Conservation (phyloP, 2,888 invertebrate species). For the Griposia aprilina region DNA sequence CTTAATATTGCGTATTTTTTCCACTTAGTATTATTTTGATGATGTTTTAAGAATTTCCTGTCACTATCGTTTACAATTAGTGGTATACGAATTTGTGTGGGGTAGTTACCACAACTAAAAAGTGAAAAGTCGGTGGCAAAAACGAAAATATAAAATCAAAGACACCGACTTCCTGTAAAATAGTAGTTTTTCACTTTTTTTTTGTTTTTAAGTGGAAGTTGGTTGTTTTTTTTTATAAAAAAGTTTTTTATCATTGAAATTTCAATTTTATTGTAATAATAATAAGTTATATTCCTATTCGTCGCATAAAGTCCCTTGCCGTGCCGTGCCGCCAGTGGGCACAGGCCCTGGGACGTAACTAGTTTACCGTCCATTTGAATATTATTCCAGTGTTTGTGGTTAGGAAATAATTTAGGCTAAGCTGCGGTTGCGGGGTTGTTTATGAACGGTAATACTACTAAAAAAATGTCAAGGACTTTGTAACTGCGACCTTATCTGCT, state of each 20-base stretch:
- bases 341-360: slow-evolving; percentile 11
- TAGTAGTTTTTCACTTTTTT: too few relatives aligned
- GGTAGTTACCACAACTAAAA: too few relatives aligned
- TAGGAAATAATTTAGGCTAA: slow-evolving; percentile 60
- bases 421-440: slow-evolving; percentile 43
- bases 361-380: slow-evolving; percentile 53
- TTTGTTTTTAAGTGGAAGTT: too few relatives aligned
- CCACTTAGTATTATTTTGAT: too few relatives aligned
- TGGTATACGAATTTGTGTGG: too few relatives aligned
- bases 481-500: slow-evolving; percentile 48
- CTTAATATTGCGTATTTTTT: too few relatives aligned
- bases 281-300: background rate
- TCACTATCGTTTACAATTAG: too few relatives aligned
- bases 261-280: background rate
- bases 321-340: background rate
- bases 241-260: background rate
- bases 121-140: too few relatives aligned
- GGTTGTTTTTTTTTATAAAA: too few relatives aligned
- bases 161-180: too few relatives aligned
- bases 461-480: slow-evolving; percentile 57
- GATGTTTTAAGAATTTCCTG: too few relatives aligned
- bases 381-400: slow-evolving; percentile 52
- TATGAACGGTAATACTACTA: slow-evolving; percentile 43
- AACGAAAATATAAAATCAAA: too few relatives aligned
- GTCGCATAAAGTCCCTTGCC: background rate